Evolutionary conservation across 2,888 invertebrate genomes (phyloP).

Genomic region (Lasioglossum vierecki): DNA sequence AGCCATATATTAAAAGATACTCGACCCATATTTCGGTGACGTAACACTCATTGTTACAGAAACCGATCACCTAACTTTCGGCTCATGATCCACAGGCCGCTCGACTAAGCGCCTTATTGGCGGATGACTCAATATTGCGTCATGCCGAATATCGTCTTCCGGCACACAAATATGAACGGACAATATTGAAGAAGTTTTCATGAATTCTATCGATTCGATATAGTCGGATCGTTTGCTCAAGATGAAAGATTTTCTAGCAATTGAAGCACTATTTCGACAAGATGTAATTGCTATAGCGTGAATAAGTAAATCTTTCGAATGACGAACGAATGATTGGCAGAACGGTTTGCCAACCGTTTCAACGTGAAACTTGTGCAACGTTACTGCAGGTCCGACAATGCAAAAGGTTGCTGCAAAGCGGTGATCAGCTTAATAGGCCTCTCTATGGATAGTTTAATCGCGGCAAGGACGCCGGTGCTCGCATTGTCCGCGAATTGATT

Average conservation of each 20-base stretch:
- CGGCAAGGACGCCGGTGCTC: conserved; percentile 44
- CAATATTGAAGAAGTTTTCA: neutral
- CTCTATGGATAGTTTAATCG: conserved; percentile 62
- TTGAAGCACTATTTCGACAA: neutral
- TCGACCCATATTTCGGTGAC: neutral
- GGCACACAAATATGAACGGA: neutral
- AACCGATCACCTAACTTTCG: neutral
- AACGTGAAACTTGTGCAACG: neutral
- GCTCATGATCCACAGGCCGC: neutral
- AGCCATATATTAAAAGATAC: neutral
- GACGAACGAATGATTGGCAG: neutral
- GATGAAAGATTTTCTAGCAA: neutral
- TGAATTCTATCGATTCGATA: neutral
- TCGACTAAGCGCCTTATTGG: neutral
- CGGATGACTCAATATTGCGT: neutral
- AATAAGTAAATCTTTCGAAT: neutral
- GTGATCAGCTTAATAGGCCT: conserved; percentile 65
- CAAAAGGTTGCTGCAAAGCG: conserved; percentile 58
- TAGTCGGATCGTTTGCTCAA: neutral
- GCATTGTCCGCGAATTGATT: conserved; percentile 46
- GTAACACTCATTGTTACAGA: neutral
- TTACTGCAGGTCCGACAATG: conserved; percentile 46
- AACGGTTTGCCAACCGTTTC: neutral
- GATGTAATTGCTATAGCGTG: neutral
- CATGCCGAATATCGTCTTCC: neutral